These are phyloP conservation scores for Dicyrtomina minuta DNA, from an alignment of 2,888 invertebrate species.

Conservation along the genomic window DNA sequence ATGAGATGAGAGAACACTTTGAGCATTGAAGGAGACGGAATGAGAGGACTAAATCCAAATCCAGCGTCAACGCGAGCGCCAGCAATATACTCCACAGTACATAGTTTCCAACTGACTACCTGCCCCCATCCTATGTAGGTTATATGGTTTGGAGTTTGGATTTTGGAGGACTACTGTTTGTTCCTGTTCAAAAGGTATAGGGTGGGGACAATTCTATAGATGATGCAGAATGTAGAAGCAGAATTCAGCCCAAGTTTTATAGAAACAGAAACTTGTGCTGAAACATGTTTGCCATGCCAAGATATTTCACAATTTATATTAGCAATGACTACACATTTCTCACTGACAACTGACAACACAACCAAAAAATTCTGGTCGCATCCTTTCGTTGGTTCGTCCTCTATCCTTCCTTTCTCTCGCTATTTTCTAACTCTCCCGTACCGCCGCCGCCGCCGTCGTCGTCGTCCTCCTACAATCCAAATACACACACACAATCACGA, in stretches of 20 bases:
- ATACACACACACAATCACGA: background rate
- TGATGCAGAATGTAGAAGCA: too few relatives aligned
- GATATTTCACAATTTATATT: constrained; percentile 45
- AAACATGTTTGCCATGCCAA: constrained; percentile 33
- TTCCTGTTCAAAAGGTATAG: too few relatives aligned
- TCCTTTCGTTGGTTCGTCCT: constrained; percentile 16
- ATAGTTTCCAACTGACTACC: too few relatives aligned
- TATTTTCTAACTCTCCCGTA: constrained; percentile 3
- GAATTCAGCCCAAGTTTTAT: background rate
- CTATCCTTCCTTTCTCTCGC: too few relatives aligned
- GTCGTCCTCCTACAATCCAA: background rate
- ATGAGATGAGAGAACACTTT: background rate
- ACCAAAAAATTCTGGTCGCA: constrained; percentile 19
- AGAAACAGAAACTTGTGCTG: too few relatives aligned
- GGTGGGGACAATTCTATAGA: too few relatives aligned
- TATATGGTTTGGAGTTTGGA: too few relatives aligned
- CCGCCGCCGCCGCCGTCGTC: background rate
- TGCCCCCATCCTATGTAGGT: too few relatives aligned
- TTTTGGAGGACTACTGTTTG: too few relatives aligned
- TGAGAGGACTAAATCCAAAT: too few relatives aligned
- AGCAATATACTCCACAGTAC: too few relatives aligned
- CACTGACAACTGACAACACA: constrained; percentile 37
- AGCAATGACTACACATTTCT: constrained; percentile 39
- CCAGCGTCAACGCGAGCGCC: too few relatives aligned
- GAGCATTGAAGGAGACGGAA: background rate